A percentile compares a stretch with the other conserved stretches of the same genome.
Conservation (phyloP, 2,797 vertebrate species). For the Sebastes taczanowskii region DNA sequence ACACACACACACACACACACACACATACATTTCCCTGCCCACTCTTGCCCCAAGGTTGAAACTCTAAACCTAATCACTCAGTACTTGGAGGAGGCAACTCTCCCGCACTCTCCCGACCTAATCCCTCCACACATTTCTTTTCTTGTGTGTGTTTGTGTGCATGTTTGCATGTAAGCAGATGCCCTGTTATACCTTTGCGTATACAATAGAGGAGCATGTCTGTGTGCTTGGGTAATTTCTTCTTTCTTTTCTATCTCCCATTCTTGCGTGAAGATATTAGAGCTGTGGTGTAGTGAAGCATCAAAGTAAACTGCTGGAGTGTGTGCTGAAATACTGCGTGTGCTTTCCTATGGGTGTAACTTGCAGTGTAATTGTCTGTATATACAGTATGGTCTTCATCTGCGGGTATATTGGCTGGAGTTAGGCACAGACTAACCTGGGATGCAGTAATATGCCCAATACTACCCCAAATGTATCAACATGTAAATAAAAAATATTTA, state of each 20-base stretch:
- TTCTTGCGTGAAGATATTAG: conserved; percentile 14
- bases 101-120: conserved; percentile 31
- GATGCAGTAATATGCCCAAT: neutral
- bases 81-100: conserved; percentile 38
- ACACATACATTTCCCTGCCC: conserved; percentile 14
- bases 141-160: neutral
- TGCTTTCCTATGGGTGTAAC: conserved; percentile 29
- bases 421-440: neutral
- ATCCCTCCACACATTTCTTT: conserved; percentile 33
- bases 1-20: neutral
- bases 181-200: conserved; percentile 7
- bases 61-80: conserved; percentile 68
- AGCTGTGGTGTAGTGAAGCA: conserved; percentile 5
- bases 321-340: conserved; percentile 17
- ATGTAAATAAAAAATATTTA: neutral
- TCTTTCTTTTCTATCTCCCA: neutral
- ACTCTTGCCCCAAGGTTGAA: conserved; percentile 67
- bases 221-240: conserved; percentile 14
- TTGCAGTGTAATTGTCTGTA: neutral
- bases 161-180: conserved; percentile 35
- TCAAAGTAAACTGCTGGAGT: conserved; percentile 28
- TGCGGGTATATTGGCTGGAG: neutral
- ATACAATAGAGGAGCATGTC: conserved; percentile 1
- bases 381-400: neutral
- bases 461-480: neutral